Evolutionary conservation across 2,888 invertebrate species (phyloP), one percentile per base, ranked within the genome.

Genomic region (Cerastis rubricosa): DNA sequence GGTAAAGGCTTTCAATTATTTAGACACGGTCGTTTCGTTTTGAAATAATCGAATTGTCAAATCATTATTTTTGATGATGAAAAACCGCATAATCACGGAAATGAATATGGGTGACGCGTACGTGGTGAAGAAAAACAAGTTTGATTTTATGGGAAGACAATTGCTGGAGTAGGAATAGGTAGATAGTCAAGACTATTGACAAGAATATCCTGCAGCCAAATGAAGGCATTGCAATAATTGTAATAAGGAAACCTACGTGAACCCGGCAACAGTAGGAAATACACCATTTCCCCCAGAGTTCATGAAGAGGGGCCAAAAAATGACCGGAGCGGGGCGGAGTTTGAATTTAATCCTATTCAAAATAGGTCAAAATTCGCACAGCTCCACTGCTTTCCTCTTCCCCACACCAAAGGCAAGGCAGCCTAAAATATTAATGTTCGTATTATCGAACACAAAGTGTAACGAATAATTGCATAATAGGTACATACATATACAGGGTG

Each of bases 1-100:
- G 47, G n/a, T 43, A 43, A n/a, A 29, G 29, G 29, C 63, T n/a
- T 54, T 71, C 47, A 78, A 71, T 54, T 64, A 54, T 14, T 49
- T 54, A 12, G 40, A 25, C 29, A 29, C 47, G 47, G n/a, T 29
- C 14, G 29, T 45, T 63, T 59, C 6, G 47, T 4, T 47, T 51
- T 2, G 9, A 14, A 43, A 25, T 43, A 51, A 49, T 25, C n/a
- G 43, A 43, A 29, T n/a, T 57, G 45, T 12, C 3, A 19, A 25
- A 25, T 45, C 14, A 35, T 40, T 25, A 45, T n/a, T 45, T 19
- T 54, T 73, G n/a, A 19, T 29, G 9, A 29, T 11, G n/a, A 29
- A 74, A 51, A 54, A 45, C 29, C 19, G n/a, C 19, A 29, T n/a
- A 6, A 8, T 43, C 17, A 8, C 8, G 22, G 25, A 17, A 11